These are phyloP conservation scores for Eremobia ochroleuca DNA, from an alignment of 2,888 invertebrate species.

Conservation along the genomic window DNA sequence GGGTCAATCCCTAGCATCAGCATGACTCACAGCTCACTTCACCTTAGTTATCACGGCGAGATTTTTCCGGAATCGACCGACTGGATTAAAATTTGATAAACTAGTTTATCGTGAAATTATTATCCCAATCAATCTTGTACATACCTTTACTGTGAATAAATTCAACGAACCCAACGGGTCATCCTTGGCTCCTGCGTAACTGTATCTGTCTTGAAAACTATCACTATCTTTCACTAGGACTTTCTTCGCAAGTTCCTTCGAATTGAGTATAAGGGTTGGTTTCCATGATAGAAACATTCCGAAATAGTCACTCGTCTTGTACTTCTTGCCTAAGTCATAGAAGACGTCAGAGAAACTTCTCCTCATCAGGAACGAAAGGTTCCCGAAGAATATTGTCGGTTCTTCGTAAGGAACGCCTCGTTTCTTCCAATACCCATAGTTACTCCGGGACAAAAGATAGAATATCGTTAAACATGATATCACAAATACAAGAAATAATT, in stretches of 20 bases:
- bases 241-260: conserved; percentile 78
- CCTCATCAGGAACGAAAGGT: conserved; percentile 79
- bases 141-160: conserved; percentile 82
- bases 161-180: conserved; percentile 83
- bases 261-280: conserved; percentile 79
- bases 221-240: conserved; percentile 79
- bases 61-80: no score
- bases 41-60: no score
- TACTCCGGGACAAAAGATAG: conserved; percentile 71
- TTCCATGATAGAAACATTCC: conserved; percentile 80
- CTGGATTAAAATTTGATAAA: conserved; percentile 8
- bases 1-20: no score
- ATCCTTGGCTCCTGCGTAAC: conserved; percentile 71
- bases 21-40: no score
- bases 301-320: conserved; percentile 75
- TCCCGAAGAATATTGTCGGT: conserved; percentile 78
- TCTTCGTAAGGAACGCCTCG: conserved; percentile 79
- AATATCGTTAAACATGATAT: conserved; percentile 67
- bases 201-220: conserved; percentile 78
- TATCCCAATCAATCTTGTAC: conserved; percentile 26
- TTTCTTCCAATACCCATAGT: conserved; percentile 82
- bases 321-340: conserved; percentile 71
- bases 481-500: conserved; percentile 63
- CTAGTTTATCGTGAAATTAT: not conserved
- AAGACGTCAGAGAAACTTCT: conserved; percentile 78